Base-by-base conservation (phyloP, 2,797 vertebrate species). In the Rhadinocentrus ornatus region DNA sequence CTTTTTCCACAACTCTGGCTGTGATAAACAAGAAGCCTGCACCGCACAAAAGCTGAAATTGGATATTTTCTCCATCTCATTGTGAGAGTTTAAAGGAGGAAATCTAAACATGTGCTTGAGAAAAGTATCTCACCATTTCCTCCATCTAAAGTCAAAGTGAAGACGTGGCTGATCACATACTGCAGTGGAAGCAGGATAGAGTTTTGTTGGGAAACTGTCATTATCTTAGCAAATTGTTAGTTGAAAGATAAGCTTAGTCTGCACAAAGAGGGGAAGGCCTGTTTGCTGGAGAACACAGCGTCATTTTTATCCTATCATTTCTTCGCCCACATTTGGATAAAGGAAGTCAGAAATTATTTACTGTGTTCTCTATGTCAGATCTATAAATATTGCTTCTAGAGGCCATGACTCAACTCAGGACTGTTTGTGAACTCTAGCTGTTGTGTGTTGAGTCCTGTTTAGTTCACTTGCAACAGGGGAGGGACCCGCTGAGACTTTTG, bases 301-400 rank as follows among this genome's bases (percentile, higher is more conserved):
- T 57, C 39, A 18, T 12, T 44, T 55, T 31, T 12, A 26, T 65
- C 15, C 1, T 62, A 13, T 71, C 24, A 73, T 68, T 54, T 56
- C 60, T 48, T 78, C 67, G 58, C 78, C 73, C 56, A 57, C 46
- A 41, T 73, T 73, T 34, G 52, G 63, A 84, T 66, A 60, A 58
- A 84, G 55, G 65, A 81, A 78, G 73, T 32, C 71, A 22, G 64
- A 13, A 27, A 62, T 85, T 71, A 83, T 86, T 83, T 73, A 60
- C 64, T 58, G 66, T 68, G 76, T 66, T 75, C 69, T 58, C 54
- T 64, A 31, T 84, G 83, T 92, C 84, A 84, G 56, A 75, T 85
- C 86, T 90, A 90, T 90, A 91, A 89, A 91, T 89, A 88, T 88
- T 86, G 71, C 78, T 66, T 56, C 70, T n/a, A n/a, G 72, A 77